Evolutionary conservation across 2,113 vertebrate species (phyloP).

Genomic region (Bos taurus): DNA sequence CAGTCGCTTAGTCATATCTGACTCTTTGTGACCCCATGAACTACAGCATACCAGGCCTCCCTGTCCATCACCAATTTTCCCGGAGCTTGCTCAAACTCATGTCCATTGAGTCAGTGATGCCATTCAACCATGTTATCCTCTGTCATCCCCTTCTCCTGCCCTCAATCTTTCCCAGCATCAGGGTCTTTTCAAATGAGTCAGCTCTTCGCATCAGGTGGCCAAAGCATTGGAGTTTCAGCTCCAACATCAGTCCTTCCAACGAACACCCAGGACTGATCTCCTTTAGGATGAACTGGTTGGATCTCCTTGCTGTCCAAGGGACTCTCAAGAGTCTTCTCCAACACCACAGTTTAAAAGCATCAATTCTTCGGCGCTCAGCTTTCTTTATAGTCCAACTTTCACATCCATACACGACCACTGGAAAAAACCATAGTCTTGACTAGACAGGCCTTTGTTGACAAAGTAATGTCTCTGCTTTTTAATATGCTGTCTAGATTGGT

Average conservation of each 20-base stretch:
- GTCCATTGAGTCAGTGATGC: not conserved
- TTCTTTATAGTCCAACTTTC: not conserved
- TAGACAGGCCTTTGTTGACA: accelerated
- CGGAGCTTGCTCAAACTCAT: not conserved
- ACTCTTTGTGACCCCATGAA: not conserved
- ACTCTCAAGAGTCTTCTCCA: not conserved
- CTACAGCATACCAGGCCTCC: not conserved
- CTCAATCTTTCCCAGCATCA: not conserved
- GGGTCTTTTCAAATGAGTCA: not conserved
- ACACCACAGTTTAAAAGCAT: not conserved
- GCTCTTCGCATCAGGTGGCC: not conserved
- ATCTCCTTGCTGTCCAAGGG: not conserved
- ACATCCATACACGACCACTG: not conserved
- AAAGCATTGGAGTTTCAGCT: not conserved
- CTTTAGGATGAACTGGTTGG: not conserved
- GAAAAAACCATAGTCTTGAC: not conserved
- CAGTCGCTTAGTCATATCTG: not conserved
- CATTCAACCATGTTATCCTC: not conserved
- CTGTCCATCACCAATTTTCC: not conserved
- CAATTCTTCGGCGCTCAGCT: accelerated
- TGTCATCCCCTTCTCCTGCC: not conserved
- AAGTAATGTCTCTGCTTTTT: not conserved
- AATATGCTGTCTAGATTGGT: not conserved
- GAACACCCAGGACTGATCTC: not conserved
- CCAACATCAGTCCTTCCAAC: not conserved